phyloP scores from a whole-genome alignment of 2,113 vertebrate genomes.

The Cairina moschata region DNA sequence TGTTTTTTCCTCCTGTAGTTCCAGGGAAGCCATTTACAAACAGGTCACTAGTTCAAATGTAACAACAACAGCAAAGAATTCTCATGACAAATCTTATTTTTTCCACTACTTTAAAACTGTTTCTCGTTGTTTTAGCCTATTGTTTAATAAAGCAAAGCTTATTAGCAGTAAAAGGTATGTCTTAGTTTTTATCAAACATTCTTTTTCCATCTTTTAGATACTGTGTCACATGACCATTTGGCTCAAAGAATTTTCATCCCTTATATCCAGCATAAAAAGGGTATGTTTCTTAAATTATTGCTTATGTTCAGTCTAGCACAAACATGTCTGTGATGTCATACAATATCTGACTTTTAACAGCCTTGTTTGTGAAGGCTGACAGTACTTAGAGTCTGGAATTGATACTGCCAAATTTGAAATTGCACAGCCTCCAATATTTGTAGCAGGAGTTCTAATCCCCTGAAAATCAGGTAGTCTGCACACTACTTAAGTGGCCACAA shows the following conservation, averaged over 20 bases:
- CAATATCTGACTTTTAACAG: neutral
- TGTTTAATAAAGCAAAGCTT: neutral
- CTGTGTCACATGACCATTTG: neutral
- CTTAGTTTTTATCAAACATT: neutral
- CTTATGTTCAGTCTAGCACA: neutral
- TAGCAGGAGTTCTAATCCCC: neutral
- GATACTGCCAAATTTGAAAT: neutral
- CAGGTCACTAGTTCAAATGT: neutral
- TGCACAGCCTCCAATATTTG: neutral
- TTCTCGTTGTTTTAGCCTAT: neutral
- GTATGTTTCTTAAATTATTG: neutral
- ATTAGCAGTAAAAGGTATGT: neutral
- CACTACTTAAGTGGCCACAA: neutral
- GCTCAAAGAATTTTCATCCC: neutral
- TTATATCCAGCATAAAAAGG: neutral
- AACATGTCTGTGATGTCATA: neutral
- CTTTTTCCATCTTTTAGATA: neutral
- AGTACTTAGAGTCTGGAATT: neutral
- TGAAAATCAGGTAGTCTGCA: neutral
- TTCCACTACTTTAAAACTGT: neutral
- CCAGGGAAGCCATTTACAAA: neutral
- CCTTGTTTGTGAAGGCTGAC: neutral
- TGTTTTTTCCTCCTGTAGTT: neutral
- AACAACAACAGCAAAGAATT: neutral
- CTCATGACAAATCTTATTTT: neutral